Evolutionary conservation across 2,113 vertebrate genomes (phyloP).

Genomic region (Gracilinanus agilis): DNA sequence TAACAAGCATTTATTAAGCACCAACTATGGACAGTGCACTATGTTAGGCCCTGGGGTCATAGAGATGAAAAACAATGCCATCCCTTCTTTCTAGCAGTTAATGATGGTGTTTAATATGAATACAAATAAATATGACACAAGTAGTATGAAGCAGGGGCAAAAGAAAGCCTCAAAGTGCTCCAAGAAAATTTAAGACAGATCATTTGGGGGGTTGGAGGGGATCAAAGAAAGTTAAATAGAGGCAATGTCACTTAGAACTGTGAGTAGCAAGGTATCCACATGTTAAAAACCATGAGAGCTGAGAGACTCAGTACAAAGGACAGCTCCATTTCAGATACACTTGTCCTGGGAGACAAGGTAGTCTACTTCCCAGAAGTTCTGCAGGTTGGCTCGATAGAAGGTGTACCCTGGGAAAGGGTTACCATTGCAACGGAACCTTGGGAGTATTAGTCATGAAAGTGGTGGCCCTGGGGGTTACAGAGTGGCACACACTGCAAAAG

Average conservation of each 20-base stretch:
- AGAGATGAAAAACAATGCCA: neutral
- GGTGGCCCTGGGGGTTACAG: neutral
- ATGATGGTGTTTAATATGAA: neutral
- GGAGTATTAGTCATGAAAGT: neutral
- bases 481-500: neutral
- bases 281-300: neutral
- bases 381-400: neutral
- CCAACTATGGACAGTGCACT: neutral
- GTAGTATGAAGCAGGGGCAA: neutral
- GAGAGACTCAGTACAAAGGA: neutral
- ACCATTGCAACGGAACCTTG: neutral
- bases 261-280: neutral
- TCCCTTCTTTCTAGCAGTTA: neutral
- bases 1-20: neutral
- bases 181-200: neutral
- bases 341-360: neutral
- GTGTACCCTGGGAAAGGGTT: neutral
- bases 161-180: neutral
- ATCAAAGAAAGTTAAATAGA: neutral
- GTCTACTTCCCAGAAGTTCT: neutral
- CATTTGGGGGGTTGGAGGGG: neutral
- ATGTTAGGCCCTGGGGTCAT: neutral
- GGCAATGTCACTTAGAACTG: neutral
- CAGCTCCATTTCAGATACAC: neutral
- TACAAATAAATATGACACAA: neutral